Evolutionary conservation across 2,888 invertebrate genomes (phyloP), one percentile per base, ranked within the genome.

Genomic region (Thyatira batis): DNA sequence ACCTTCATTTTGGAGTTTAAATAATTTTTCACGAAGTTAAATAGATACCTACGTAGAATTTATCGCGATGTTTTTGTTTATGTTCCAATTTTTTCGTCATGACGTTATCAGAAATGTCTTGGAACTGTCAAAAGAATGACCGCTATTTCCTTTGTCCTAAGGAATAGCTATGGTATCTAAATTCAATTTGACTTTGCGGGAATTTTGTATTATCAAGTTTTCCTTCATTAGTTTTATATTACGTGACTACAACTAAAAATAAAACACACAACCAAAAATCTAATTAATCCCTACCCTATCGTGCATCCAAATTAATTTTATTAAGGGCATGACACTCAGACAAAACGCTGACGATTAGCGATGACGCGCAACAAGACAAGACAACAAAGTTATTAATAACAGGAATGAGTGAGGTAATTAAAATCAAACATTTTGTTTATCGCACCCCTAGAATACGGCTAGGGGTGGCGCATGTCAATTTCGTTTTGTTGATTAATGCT

Each of bases 381-480:
- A 75, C 76, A 72, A 71, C 73, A 61, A 63, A 68, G 73, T 82
- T 80, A 87, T 89, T 87, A 86, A 87, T 87, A 79, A 81, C 76
- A 69, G 62, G 69, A 67, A 66, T 73, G 73, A 82, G 73, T 63
- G 54, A 74, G 82, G 80, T 89, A 87, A 89, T 89, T 89, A 89
- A 89, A 87, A 87, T 84, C 86, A 89, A 89, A 88, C 87, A 88
- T 77, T 72, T 82, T 69, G 65, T 71, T 71, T 66, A 68, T 66
- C 57, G 57, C 67, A 46, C 61, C 63, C 71, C 63, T 58, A 58
- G 56, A 45, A 49, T 51, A 52, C 66, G 57, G 52, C 53, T 64
- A 61, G 66, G 71, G 77, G 71, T 52, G 67, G 39, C 39, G 39
- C 39, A 8, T 60, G 70, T 76, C 78, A 75, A 60, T 70, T 80